Evolutionary conservation across 2,888 invertebrate species (phyloP).

Genomic region (Thymelicus sylvestris): DNA sequence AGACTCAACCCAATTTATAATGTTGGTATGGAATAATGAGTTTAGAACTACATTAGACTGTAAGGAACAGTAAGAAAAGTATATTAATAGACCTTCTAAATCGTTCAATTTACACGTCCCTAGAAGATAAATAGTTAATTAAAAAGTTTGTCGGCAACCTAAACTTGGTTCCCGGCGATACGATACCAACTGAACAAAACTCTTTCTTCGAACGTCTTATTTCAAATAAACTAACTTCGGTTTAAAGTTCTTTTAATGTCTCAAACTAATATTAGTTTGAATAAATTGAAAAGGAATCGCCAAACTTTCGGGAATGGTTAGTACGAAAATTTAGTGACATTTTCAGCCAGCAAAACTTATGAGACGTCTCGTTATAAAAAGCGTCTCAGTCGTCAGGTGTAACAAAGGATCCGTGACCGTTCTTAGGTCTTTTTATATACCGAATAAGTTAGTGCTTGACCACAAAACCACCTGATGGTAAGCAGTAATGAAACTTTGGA

Average conservation of each 20-base stretch:
- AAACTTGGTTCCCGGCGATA: background rate
- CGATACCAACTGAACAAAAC: background rate
- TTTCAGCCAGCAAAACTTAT: background rate
- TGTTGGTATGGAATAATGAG: too few species aligned
- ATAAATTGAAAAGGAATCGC: slow-evolving; percentile 1
- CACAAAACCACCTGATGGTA: too few species aligned
- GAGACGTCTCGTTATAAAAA: background rate
- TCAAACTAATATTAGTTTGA: background rate
- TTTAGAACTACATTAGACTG: too few species aligned
- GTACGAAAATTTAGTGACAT: background rate
- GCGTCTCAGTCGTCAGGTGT: too few species aligned
- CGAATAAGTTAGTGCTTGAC: too few species aligned
- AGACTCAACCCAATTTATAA: too few species aligned
- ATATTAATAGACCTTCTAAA: background rate
- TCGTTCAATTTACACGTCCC: background rate
- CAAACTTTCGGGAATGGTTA: background rate
- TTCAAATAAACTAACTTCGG: background rate
- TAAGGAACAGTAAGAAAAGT: too few species aligned
- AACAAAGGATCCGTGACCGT: too few species aligned
- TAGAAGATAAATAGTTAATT: background rate
- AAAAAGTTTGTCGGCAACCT: background rate
- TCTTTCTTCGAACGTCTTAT: background rate
- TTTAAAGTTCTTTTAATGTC: slow-evolving; percentile 5
- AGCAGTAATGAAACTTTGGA: too few species aligned
- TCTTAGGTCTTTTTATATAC: too few species aligned